These are phyloP conservation scores for Deilephila elpenor DNA, from an alignment of 2,888 invertebrate genomes.

Conservation along the genomic window DNA sequence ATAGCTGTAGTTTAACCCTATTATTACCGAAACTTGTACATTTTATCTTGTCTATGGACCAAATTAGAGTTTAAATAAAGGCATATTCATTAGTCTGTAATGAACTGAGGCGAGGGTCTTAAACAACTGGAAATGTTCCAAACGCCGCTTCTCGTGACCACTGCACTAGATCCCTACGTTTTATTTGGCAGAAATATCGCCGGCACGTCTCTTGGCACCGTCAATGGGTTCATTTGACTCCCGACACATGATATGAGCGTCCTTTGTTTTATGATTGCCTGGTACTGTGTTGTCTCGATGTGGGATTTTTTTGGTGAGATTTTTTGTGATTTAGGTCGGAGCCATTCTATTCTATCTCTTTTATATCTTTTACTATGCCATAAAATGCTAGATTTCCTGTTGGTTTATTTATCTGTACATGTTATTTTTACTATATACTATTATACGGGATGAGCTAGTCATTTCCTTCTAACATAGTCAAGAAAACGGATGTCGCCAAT, in stretches of 20 bases:
- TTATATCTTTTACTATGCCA: background rate
- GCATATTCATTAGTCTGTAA: conserved; percentile 33
- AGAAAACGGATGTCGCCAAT: too few species aligned
- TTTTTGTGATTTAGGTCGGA: background rate
- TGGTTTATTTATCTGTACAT: too few species aligned
- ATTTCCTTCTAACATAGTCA: too few species aligned
- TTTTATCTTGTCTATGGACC: background rate
- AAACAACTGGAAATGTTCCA: conserved; percentile 30
- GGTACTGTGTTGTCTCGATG: conserved; percentile 20
- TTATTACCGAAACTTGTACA: conserved; percentile 2
- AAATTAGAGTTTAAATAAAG: conserved; percentile 28
- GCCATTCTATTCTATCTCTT: background rate
- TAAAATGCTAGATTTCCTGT: background rate
- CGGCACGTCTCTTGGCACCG: conserved; percentile 22
- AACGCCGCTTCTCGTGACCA: conserved; percentile 11
- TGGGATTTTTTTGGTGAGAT: background rate
- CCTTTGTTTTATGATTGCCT: conserved; percentile 21
- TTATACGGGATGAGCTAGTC: too few species aligned
- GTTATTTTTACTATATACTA: too few species aligned
- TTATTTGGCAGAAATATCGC: conserved; percentile 29
- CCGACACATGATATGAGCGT: conserved; percentile 15
- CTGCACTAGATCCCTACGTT: conserved; percentile 25
- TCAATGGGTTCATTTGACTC: conserved; percentile 24
- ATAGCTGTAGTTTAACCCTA: background rate
- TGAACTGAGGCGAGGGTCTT: conserved; percentile 30